A percentile compares a stretch with the other conserved stretches of the same genome.
Conservation (phyloP, 2,113 vertebrate species). For the Daboia siamensis region DNA sequence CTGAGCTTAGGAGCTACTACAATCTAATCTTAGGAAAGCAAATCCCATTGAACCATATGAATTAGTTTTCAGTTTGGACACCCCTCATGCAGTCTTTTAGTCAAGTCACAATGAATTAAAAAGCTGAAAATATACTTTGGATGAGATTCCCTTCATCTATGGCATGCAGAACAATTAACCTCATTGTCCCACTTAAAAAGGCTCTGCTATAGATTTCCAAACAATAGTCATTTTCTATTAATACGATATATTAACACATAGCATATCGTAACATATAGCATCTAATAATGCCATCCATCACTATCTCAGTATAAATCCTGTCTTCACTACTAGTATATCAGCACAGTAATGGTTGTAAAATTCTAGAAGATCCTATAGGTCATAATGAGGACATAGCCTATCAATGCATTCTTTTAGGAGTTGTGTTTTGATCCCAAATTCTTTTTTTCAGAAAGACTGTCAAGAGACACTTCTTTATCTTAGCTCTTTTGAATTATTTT, state of each 20-base stretch:
- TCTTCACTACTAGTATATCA: not conserved
- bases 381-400: not conserved
- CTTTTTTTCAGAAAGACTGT: not conserved
- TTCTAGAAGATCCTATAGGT: not conserved
- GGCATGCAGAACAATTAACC: not conserved
- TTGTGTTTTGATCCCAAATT: not conserved
- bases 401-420: not conserved
- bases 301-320: not conserved
- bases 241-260: not conserved
- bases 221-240: not conserved
- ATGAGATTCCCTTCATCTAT: not conserved
- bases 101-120: not conserved
- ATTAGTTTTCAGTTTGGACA: not conserved
- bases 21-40: not conserved
- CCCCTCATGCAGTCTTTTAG: not conserved
- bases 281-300: not conserved
- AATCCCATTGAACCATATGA: not conserved
- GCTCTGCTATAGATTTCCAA: not conserved
- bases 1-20: not conserved
- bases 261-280: not conserved
- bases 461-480: not conserved
- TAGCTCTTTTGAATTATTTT: not conserved
- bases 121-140: not conserved
- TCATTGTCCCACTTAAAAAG: not conserved
- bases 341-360: not conserved